phyloP scores from a whole-genome alignment of 2,888 invertebrate genomes.

The Syrista parreyssii region DNA sequence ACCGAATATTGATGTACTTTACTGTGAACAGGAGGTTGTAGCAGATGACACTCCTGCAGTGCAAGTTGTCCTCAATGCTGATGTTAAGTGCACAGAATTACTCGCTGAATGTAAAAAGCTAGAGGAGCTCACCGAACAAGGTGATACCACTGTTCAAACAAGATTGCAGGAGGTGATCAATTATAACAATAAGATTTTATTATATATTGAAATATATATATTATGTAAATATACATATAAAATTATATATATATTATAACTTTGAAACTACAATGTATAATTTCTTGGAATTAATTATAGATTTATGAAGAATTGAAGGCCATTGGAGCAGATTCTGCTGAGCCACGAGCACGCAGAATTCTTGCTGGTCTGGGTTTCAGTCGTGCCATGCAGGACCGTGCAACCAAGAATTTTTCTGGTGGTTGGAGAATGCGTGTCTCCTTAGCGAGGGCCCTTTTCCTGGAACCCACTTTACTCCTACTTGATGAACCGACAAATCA shows the following conservation, averaged over 20 bases:
- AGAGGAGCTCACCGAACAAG: conserved; percentile 79
- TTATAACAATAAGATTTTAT: neutral
- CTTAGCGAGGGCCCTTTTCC: conserved; percentile 92
- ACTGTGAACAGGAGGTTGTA: conserved; percentile 98
- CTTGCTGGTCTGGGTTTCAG: conserved; percentile 97
- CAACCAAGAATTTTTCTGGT: conserved; percentile 90
- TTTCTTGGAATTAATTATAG: conserved; percentile 56
- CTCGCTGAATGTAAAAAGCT: conserved; percentile 86
- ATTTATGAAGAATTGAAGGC: conserved; percentile 95
- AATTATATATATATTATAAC: too few relatives aligned
- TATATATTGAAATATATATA: too few relatives aligned
- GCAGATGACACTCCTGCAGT: conserved; percentile 95
- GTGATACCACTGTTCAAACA: conserved; percentile 80
- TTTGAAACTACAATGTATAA: neutral
- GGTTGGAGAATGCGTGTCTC: conserved; percentile 99
- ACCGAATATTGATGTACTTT: conserved; percentile 93
- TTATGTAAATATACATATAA: too few relatives aligned
- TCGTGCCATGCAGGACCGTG: conserved; percentile 88
- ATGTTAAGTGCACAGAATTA: conserved; percentile 86
- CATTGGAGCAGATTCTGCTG: conserved; percentile 97
- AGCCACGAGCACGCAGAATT: conserved; percentile 94
- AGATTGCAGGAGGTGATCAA: conserved; percentile 79
- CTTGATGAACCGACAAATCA: conserved; percentile 99
- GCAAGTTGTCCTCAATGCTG: conserved; percentile 92
- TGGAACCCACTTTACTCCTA: conserved; percentile 96